Evolutionary conservation across 2,797 vertebrate species (phyloP), one percentile per base, ranked within the genome.

Genomic region (Pseudocheirus occidentalis): DNA sequence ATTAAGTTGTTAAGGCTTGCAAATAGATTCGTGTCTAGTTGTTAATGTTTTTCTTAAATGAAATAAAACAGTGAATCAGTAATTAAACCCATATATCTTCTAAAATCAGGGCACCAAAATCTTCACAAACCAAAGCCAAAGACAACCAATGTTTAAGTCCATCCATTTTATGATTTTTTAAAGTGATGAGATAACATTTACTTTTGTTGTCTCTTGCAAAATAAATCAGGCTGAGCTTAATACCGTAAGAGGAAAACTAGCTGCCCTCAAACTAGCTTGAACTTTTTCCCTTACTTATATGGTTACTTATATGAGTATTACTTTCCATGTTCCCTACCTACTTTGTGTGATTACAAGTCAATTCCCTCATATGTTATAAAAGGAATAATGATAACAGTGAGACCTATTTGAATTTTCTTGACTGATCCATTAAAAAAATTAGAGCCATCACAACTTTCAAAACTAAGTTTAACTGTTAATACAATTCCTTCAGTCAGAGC

Each of bases 401-500:
- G 46, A 31, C 40, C 55, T 18, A 50, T 27, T 54, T 90, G 53
- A 59, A 92, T 94, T 95, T 96, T 94, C 62, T n/a, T 92, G 93
- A 29, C 28, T 91, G 62, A 92, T 57, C 93, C 27, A 73, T 29
- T 92, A 90, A 94, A 92, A 27, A 94, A 46, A n/a, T 87, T 1
- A 55, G 50, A 58, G 27, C 29, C 7, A 5, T 24, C 55, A 81
- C 94, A 56, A 91, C 46, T 57, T 14, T 14, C 0, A 50, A 87
- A 87, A 87, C 73, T 87, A 87, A 87, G 73, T 50, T 87, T 87
- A 87, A 87, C 40, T 50, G 40, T 46, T 87, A 87, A 87, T 87
- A 87, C 24, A 50, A 94, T 97, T 93, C 92, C 96, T 94, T 96
- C 92, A 97, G 54, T 94, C 90, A 94, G 93, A 93, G 40, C 55